phyloP scores from a whole-genome alignment of 2,113 vertebrate species.

The Periophthalmus modestus region DNA sequence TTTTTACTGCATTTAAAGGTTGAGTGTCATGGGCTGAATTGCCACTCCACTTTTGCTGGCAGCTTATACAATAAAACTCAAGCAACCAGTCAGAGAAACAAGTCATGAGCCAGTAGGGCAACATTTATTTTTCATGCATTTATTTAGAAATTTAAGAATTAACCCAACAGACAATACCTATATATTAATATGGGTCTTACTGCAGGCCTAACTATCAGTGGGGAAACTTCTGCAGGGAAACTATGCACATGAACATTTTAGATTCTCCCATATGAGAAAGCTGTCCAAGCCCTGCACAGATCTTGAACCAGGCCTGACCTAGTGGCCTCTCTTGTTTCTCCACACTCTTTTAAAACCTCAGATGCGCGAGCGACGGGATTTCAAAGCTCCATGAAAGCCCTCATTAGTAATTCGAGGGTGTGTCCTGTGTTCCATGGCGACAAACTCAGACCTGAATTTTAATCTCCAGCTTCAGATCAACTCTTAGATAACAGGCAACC shows the following conservation, averaged over 20 bases:
- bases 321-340: slow-evolving; percentile 5
- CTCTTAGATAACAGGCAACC: background rate
- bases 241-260: background rate
- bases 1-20: too few relatives aligned
- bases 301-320: background rate
- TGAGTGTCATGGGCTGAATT: too few relatives aligned
- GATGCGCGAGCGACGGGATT: background rate
- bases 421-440: slow-evolving; percentile 26
- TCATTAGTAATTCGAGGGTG: slow-evolving; percentile 50
- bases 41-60: too few relatives aligned
- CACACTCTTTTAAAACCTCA: background rate
- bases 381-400: slow-evolving; percentile 53
- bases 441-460: slow-evolving; percentile 22
- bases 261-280: background rate
- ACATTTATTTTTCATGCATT: too few relatives aligned
- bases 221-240: background rate
- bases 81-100: too few relatives aligned
- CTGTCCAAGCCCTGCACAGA: background rate
- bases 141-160: background rate
- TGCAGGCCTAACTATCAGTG: background rate
- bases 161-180: background rate
- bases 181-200: background rate
- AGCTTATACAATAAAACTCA: background rate
- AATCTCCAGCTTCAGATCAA: background rate
- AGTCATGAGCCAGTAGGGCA: too few relatives aligned